Base-by-base conservation (phyloP, 2,888 invertebrate species). In the Drosophila macrospina region DNA sequence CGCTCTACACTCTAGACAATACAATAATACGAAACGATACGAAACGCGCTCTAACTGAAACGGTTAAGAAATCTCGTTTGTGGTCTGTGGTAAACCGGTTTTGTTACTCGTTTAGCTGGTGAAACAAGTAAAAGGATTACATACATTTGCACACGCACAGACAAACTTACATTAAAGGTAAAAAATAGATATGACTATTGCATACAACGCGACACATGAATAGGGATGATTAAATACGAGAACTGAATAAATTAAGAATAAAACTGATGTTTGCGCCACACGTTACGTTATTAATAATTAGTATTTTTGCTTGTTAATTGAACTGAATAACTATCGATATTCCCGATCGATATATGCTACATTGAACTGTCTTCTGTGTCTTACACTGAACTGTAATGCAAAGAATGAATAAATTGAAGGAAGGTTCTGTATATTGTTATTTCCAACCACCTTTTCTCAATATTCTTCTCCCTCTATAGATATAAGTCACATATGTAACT, bases 31-130 rank as follows among this genome's bases (percentile, higher is more conserved):
- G 36, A 36, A 34, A 36, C 51, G 26, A 3, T 28, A 28, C 28
- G 55, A 51, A 64, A 39, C 55, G 64, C 48, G 63, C 57, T 68
- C 57, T 41, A 68, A 48, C 48, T 69, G 74, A 74, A 74, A 71
- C 74, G 74, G 74, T 74, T 74, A 74, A 74, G 74, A 74, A 75
- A 74, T 74, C 75, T 74, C 75, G 74, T 74, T 74, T 74, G 74
- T 71, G 59, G 54, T 54, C 32, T 44, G 34, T 34, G 71, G 42
- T 52, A 74, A 74, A 75, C 74, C 55, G 67, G 74, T 74, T 75
- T 75, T 55, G 32, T 13, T 75, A 60, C 61, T 74, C 55, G 74
- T 71, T 71, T 47, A 39, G 75, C 67, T 74, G 67, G 74, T 71
- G 75, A 48, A 62, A 75, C 74, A 74, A 75, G 75, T 75, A 74